A percentile compares a stretch with the other conserved stretches of the same genome.
These are phyloP conservation scores for Campoletis raptor DNA, from an alignment of 2,888 invertebrate genomes.

Conservation along the genomic window DNA sequence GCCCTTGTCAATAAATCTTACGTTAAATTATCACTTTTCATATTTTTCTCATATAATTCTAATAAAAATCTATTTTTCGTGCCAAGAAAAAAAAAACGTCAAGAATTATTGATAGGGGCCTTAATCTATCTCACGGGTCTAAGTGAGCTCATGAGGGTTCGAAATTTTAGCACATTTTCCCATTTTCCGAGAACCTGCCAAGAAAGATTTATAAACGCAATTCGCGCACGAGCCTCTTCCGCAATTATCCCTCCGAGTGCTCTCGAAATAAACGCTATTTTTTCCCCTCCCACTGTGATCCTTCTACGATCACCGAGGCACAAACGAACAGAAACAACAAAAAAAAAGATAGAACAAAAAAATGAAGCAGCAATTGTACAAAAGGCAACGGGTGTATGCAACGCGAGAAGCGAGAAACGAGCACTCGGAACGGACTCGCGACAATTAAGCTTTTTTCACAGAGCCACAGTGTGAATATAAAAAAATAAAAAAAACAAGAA, in stretches of 20 bases:
- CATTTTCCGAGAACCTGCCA: slow-evolving; percentile 43
- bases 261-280: slow-evolving; percentile 54
- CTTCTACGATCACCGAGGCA: slow-evolving; percentile 37
- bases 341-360: slow-evolving; percentile 49
- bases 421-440: slow-evolving; percentile 78
- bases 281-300: slow-evolving; percentile 29
- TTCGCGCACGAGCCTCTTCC: slow-evolving; percentile 31
- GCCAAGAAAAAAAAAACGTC: slow-evolving; percentile 50
- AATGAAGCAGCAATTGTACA: slow-evolving; percentile 63
- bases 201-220: slow-evolving; percentile 64
- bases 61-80: slow-evolving; percentile 35
- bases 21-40: neutral
- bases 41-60: slow-evolving; percentile 15
- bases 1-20: slow-evolving; percentile 58
- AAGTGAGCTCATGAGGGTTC: slow-evolving; percentile 64
- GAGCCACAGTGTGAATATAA: slow-evolving; percentile 8
- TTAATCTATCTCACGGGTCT: slow-evolving; percentile 63
- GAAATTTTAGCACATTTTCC: slow-evolving; percentile 36
- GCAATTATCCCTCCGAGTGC: slow-evolving; percentile 66
- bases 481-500: slow-evolving; percentile 1
- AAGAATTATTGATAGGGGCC: slow-evolving; percentile 66
- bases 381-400: slow-evolving; percentile 55
- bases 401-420: slow-evolving; percentile 66
- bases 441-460: slow-evolving; percentile 53
- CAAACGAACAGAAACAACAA: slow-evolving; percentile 58